These are phyloP conservation scores for Coreoperca whiteheadi DNA, from an alignment of 2,113 vertebrate species.

Conservation along the genomic window DNA sequence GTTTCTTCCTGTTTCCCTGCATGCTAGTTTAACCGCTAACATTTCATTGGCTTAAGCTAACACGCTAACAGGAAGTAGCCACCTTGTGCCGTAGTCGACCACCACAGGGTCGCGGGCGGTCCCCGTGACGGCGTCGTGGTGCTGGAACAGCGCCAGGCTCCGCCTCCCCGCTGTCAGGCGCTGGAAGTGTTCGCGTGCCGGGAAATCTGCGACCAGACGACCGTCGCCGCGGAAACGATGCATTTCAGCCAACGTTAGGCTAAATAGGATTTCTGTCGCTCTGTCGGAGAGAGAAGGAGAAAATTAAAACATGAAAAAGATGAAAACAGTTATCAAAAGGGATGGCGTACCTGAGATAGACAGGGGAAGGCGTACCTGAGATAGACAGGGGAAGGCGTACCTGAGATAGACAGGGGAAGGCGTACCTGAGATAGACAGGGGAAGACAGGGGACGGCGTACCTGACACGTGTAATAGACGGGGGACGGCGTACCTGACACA, in stretches of 20 bases:
- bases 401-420: no score
- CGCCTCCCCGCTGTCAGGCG: slow-evolving; percentile 87
- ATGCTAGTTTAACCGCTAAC: no score
- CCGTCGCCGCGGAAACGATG: slow-evolving; percentile 59
- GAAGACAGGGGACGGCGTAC: no score
- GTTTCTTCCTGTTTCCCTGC: background rate
- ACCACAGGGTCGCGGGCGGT: slow-evolving; percentile 92
- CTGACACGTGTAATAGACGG: no score
- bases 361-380: no score
- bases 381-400: no score
- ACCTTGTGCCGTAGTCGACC: slow-evolving; percentile 95
- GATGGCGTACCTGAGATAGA: no score
- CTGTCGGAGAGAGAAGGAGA: slow-evolving; percentile 69
- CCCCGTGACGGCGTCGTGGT: slow-evolving; percentile 95
- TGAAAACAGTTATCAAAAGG: no score
- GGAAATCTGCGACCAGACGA: slow-evolving; percentile 72
- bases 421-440: no score
- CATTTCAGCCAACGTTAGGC: slow-evolving; percentile 87
- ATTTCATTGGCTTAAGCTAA: no score
- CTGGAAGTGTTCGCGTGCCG: slow-evolving; percentile 84
- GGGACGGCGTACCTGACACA: no score
- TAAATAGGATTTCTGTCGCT: slow-evolving; percentile 92
- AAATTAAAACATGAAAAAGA: no score
- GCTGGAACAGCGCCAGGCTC: slow-evolving; percentile 92
- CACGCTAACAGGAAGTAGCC: slow-evolving; percentile 20